Evolutionary conservation across 2,888 invertebrate species (phyloP), one percentile per base, ranked within the genome.

Genomic region (Cephus runcator): DNA sequence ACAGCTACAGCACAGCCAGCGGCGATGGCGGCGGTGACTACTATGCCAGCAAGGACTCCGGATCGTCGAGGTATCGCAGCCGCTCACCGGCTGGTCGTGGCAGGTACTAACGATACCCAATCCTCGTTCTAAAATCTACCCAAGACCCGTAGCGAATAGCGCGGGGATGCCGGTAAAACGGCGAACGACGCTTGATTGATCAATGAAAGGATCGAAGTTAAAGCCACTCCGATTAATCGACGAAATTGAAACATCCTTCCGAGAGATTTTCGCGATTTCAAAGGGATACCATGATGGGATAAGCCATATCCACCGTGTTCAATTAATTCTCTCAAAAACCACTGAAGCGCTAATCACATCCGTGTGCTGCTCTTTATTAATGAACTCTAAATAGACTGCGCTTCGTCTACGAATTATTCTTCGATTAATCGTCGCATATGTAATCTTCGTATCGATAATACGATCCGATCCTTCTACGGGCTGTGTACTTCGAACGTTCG

Each of bases 51-150:
- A 91, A 90, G 88, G 90, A 91, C 84, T 93, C 93, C 85, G 87
- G 89, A 83, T 90, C 92, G 81, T 91, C 92, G 84, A 92, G 93
- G 88, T 93, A 93, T 88, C 91, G 93, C 84, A 93, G 92, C 88
- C 92, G 93, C 82, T 93, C 93, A 80, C 93, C 93, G 81, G 92
- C 92, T 85, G 92, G 91, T 89, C 92, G 93, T 91, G 92, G 92
- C 92, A 93, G 93, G 93, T 93, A 93, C 87, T 88, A 86, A 84
- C 83, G 86, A 85, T 85, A 87, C 84, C 83, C 79, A 84, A 83
- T 84, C 85, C 82, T 84, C 83, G 84, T 87, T 83, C 71, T 71
- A 71, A 71, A 71, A 34, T 71, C 71, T 36, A 34, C 35, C 74
- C 35, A 36, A 74, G 30, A 34, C 30, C 34, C 12, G 36, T 34